A percentile compares a stretch with the other conserved stretches of the same genome.
These are phyloP conservation scores for Urocynchramus pylzowi DNA, from an alignment of 2,113 vertebrate genomes.

Conservation along the genomic window DNA sequence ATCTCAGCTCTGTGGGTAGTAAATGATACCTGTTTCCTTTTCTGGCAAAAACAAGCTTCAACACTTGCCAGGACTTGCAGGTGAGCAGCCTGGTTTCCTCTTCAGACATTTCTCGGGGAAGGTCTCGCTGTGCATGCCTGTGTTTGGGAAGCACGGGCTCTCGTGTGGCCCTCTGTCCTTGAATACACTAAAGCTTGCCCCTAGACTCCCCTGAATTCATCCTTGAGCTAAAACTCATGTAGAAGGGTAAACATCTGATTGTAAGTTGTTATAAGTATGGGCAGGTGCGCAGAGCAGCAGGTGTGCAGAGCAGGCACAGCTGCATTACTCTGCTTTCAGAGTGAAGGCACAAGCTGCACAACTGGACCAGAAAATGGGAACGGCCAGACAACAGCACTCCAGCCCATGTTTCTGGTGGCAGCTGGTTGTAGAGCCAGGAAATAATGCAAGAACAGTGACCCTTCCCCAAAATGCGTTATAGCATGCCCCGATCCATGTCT, in stretches of 20 bases:
- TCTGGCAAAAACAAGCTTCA: constrained; percentile 42
- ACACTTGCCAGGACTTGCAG: constrained; percentile 39
- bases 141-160: neutral
- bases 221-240: neutral
- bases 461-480: neutral
- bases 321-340: neutral
- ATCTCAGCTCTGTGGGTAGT: neutral
- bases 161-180: rapidly evolving
- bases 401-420: neutral
- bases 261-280: neutral
- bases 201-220: neutral
- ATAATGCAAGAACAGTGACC: neutral
- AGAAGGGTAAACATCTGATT: neutral
- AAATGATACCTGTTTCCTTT: constrained; percentile 18
- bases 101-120: neutral
- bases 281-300: neutral
- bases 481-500: neutral
- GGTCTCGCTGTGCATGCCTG: neutral
- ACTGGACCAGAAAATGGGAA: neutral
- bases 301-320: neutral
- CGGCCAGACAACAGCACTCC: neutral
- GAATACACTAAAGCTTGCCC: neutral
- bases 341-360: neutral
- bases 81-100: neutral
- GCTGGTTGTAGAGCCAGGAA: neutral